Base-by-base conservation (phyloP, 2,888 invertebrate species). In the Empis livida region DNA sequence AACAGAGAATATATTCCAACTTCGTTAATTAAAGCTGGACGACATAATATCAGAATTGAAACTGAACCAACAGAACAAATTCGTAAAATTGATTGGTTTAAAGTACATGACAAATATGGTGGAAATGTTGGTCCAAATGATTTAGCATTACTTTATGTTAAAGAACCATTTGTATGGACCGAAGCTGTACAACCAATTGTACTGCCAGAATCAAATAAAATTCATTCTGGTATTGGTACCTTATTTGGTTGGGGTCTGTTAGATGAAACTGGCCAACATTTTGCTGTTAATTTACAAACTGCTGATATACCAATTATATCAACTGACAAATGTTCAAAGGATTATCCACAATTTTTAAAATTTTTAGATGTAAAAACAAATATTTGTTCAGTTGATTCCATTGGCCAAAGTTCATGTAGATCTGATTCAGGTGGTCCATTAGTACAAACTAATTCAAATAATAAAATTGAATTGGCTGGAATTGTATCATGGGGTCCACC, bases 401-500 rank as follows among this genome's bases (percentile, higher is more conserved):
- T 10, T 9, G 48, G 48, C n/a, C 27, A 32, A 15, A 30, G 39
- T 15, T 15, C 44, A 15, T 48, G 48, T 16, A 42, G 32, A 15
- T 31, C 48, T 10, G 48, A 48, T 44, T 48, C 48, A 30, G 48
- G 48, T n/a, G 48, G 48, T 16, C 48, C 48, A 17, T 44, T 48
- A 27, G 16, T 37, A 2, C 41, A 48, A 35, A 38, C 15, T 6
- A 44, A 44, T 40, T 13, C 9, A 10, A 42, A 42, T 15, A 10
- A 23, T 30, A 11, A 37, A 14, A 14, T 15, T 11, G 39, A 39
- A n/a, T 59, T 48, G 54, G 41, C 67, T 41, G 69, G 69, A 46
- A 52, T 68, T 38, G 65, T 67, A 15, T 67, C 68, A n/a, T 68
- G 67, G 66, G 67, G 65, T 9, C 17, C 46, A 8, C 64, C 65